phyloP scores from a whole-genome alignment of 92 coral and sea anemone species.

The Nematostella vectensis region DNA sequence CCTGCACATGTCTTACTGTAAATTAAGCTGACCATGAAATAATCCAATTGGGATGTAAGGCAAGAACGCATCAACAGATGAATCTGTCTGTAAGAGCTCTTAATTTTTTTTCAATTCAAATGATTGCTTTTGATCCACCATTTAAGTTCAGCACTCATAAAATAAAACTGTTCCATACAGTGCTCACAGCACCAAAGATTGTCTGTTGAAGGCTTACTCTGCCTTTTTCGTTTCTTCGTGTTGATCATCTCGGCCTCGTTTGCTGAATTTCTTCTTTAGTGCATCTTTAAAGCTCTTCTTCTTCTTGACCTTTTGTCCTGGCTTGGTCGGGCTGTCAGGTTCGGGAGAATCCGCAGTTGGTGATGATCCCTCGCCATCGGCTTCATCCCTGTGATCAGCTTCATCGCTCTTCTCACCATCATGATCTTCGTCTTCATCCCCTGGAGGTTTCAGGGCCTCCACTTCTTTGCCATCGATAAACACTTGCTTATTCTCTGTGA shows the following conservation, averaged over 20 bases:
- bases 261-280: conserved; percentile 61
- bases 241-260: conserved; percentile 52
- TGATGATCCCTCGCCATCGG: conserved; percentile 38
- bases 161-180: neutral
- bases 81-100: no score
- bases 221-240: conserved; percentile 30
- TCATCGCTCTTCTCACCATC: conserved; percentile 28
- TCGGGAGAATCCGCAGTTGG: conserved; percentile 45
- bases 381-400: conserved; percentile 21
- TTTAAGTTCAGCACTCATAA: neutral
- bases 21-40: no score
- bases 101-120: no score
- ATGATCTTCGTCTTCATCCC: conserved; percentile 8
- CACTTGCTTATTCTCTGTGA: conserved; percentile 30
- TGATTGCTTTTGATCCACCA: no score
- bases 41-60: no score
- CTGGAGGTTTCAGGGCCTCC: conserved; percentile 6
- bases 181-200: no score
- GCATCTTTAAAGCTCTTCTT: conserved; percentile 81
- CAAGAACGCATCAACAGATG: no score
- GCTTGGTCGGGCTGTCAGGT: conserved; percentile 55
- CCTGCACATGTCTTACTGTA: no score
- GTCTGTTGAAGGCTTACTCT: conserved; percentile 16
- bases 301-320: conserved; percentile 67
- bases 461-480: conserved; percentile 28